Evolutionary conservation across 2,888 invertebrate species (phyloP), one percentile per base, ranked within the genome.

Genomic region (Orthosia gothica): DNA sequence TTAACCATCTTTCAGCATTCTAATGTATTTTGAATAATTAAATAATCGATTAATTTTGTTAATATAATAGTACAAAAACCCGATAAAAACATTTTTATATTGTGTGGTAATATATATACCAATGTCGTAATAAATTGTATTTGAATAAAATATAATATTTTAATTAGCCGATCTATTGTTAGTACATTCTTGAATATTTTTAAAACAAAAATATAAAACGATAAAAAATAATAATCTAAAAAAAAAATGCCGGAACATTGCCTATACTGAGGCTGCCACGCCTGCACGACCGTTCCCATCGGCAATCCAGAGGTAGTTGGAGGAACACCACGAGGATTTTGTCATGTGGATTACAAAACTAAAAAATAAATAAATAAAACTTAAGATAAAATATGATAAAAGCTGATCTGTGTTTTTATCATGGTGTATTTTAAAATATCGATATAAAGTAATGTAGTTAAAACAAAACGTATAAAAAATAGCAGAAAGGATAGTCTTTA

Each of bases 301-400:
- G 16, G 23, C 52, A 32, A 49, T 13, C 12, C 57, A 40, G 15
- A 18, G 7, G 74, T 32, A 47, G 74, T 16, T 49, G 32, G 13
- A 23, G n/a, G 15, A 52, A 32, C 26, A 47, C 66, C 47, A 32
- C n/a, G 12, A 32, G 12, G n/a, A 12, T 47, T 16, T 26, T 49
- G 15, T 26, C 45, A 20, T n/a, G 57, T 20, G 15, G 73, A 52
- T 47, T 9, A 50, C 0, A 23, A 52, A 66, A 74, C 66, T 66
- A 74, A 74, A 74, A 75, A 66, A 40, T 49, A 32, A 32, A 68
- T n/a, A 49, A 68, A 20, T 5, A 26, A 55, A 18, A 45, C 7
- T 20, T 15, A 40, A 18, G 15, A 16, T 3, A 49, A 23, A 54
- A 12, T 32, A 47, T 7, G 2, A 16, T 16, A 16, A 40, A 57